A percentile compares a stretch with the other conserved stretches of the same genome.
Conservation (phyloP, 1,140 invertebrate genomes). For the Drosophila kikkawai region DNA sequence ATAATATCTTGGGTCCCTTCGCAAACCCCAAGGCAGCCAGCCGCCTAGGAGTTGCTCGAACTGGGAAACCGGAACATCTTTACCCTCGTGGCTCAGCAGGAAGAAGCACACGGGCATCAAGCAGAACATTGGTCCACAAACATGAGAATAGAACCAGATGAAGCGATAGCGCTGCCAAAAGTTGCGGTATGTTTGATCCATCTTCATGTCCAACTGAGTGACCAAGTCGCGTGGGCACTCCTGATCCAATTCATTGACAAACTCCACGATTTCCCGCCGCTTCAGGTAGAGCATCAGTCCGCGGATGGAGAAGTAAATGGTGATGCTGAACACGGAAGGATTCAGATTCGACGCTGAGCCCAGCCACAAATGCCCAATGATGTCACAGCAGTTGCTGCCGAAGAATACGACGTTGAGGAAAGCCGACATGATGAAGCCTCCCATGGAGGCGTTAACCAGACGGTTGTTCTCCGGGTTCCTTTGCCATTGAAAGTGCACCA, state of each 20-base stretch:
- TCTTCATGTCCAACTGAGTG: constrained; percentile 11
- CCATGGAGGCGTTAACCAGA: constrained; percentile 23
- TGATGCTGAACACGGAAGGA: constrained; percentile 43
- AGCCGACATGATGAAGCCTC: constrained; percentile 6
- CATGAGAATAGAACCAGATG: constrained; percentile 1
- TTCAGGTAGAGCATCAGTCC: constrained; percentile 47
- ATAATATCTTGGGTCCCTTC: constrained; percentile 31
- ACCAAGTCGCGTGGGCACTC: constrained; percentile 42
- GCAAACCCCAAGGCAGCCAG: constrained; percentile 47
- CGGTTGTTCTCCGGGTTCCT: constrained; percentile 24
- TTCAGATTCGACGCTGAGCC: constrained; percentile 22
- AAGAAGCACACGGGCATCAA: constrained; percentile 20
- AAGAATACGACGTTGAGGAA: constrained; percentile 13
- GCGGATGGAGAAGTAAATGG: constrained; percentile 45
- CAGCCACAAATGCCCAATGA: background rate
- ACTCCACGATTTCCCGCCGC: constrained; percentile 36
- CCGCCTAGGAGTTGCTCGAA: constrained; percentile 53
- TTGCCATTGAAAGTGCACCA: constrained; percentile 29
- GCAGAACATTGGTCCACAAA: constrained; percentile 4
- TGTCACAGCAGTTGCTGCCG: constrained; percentile 12
- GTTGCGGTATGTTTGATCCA: constrained; percentile 11
- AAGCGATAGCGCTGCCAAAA: constrained; percentile 24
- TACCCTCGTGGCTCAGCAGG: constrained; percentile 23
- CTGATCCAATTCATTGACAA: constrained; percentile 44
- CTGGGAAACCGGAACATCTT: constrained; percentile 10